These are phyloP conservation scores for Drepanosiphum platanoidis DNA, from an alignment of 2,888 invertebrate species.

Conservation along the genomic window DNA sequence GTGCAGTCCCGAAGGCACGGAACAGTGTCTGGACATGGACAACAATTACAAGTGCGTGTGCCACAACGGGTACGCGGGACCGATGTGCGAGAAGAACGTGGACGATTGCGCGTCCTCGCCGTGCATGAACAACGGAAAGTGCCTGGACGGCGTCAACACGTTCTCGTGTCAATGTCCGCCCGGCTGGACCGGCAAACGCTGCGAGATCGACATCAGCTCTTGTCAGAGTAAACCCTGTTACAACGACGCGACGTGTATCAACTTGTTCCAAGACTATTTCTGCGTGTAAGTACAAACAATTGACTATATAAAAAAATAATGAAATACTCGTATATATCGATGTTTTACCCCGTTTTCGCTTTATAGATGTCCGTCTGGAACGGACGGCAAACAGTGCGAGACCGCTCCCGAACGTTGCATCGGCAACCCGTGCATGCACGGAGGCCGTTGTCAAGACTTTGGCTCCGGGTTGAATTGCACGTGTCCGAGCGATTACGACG, in stretches of 20 bases:
- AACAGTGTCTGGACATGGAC: conserved; percentile 87
- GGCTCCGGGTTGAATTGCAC: conserved; percentile 95
- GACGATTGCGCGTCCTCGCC: conserved; percentile 87
- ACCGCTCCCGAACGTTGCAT: conserved; percentile 95
- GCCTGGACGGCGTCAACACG: conserved; percentile 84
- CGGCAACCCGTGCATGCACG: conserved; percentile 94
- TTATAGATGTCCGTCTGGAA: conserved; percentile 86
- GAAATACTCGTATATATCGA: not conserved
- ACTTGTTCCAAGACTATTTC: conserved; percentile 91
- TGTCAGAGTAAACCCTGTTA: conserved; percentile 89
- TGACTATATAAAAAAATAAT: not conserved
- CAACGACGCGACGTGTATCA: conserved; percentile 90
- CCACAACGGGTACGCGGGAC: conserved; percentile 86
- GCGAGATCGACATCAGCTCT: conserved; percentile 87
- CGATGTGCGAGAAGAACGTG: conserved; percentile 74
- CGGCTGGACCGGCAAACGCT: conserved; percentile 88
- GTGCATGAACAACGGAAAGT: conserved; percentile 89
- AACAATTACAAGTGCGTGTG: conserved; percentile 90
- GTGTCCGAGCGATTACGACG: conserved; percentile 85
- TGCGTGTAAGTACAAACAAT: conserved; percentile 78
- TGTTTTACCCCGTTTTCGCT: conserved; percentile 52
- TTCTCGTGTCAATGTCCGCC: conserved; percentile 84
- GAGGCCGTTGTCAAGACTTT: conserved; percentile 93
- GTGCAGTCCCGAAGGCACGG: conserved; percentile 89
- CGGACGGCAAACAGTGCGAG: conserved; percentile 96